Conservation (phyloP, 1,140 invertebrate species). For the Hirudo medicinalis region DNA sequence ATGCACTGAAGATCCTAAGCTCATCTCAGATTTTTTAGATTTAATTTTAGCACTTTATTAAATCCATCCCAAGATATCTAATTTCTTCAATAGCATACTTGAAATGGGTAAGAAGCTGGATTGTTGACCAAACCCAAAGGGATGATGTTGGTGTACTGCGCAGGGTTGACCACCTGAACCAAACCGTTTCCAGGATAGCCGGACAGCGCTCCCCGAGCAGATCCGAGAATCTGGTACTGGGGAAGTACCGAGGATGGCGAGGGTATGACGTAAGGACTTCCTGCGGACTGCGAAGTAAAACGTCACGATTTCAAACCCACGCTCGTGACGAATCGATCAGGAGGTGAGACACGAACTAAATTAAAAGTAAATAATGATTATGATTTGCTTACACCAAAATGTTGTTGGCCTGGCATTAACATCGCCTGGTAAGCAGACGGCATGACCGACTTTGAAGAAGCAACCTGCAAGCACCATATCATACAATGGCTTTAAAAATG, state of each 20-base stretch:
- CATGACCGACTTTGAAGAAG: slow-evolving; percentile 2
- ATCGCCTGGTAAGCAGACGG: slow-evolving; percentile 6
- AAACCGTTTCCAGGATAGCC: background rate
- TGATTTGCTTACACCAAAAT: background rate
- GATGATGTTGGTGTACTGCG: background rate
- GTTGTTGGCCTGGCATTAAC: background rate
- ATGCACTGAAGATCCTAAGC: too few relatives aligned
- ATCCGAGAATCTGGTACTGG: background rate
- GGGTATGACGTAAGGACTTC: slow-evolving; percentile 6
- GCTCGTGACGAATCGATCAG: too few relatives aligned
- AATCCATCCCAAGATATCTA: background rate
- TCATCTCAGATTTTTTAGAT: too few relatives aligned
- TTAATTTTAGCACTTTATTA: too few relatives aligned
- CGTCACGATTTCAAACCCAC: background rate
- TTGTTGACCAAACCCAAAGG: background rate
- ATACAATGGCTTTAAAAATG: too few relatives aligned
- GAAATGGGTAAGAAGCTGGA: background rate
- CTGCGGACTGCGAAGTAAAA: background rate
- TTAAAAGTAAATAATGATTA: background rate
- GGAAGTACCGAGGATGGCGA: background rate
- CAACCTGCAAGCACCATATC: background rate
- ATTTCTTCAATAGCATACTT: background rate
- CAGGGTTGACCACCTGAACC: background rate
- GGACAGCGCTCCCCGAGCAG: background rate
- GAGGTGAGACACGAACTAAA: background rate